These are phyloP conservation scores for Gymnoscopelus microlampas DNA, from an alignment of 2,797 vertebrate genomes.

Conservation along the genomic window DNA sequence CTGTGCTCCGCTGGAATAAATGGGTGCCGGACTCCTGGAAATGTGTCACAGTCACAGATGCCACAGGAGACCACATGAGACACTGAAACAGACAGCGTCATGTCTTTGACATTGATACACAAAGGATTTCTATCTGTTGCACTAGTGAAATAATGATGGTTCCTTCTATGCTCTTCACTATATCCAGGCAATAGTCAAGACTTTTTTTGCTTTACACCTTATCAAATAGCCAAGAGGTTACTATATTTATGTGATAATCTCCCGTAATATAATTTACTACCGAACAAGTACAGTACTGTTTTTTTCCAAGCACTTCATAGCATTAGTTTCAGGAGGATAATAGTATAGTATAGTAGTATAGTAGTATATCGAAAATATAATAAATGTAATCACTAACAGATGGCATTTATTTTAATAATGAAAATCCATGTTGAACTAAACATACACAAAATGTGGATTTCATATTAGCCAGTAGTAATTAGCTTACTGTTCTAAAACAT, in stretches of 20 bases:
- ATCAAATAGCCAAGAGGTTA: constrained; percentile 1
- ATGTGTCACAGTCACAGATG: constrained; percentile 60
- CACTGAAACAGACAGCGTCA: constrained; percentile 17
- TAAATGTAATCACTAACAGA: too few relatives aligned
- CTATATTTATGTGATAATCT: background rate
- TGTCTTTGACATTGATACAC: constrained; percentile 11
- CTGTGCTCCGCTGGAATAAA: constrained; percentile 57
- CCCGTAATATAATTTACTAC: background rate
- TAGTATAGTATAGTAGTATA: too few relatives aligned
- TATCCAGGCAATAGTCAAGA: background rate
- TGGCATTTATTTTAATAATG: too few relatives aligned
- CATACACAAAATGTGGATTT: too few relatives aligned
- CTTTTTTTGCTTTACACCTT: constrained; percentile 2
- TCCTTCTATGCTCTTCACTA: constrained; percentile 5
- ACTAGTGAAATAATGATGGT: constrained; percentile 29
- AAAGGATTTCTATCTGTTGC: constrained; percentile 8
- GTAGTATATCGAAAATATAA: too few relatives aligned
- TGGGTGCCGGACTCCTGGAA: constrained; percentile 57
- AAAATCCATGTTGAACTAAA: background rate
- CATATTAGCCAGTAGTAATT: background rate
- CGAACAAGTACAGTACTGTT: background rate
- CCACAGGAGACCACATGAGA: constrained; percentile 54
- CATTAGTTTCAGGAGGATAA: too few relatives aligned
- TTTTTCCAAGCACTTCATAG: too few relatives aligned
- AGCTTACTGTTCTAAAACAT: background rate